Base-by-base conservation (phyloP, 2,113 vertebrate genomes). In the Pluvialis apricaria region DNA sequence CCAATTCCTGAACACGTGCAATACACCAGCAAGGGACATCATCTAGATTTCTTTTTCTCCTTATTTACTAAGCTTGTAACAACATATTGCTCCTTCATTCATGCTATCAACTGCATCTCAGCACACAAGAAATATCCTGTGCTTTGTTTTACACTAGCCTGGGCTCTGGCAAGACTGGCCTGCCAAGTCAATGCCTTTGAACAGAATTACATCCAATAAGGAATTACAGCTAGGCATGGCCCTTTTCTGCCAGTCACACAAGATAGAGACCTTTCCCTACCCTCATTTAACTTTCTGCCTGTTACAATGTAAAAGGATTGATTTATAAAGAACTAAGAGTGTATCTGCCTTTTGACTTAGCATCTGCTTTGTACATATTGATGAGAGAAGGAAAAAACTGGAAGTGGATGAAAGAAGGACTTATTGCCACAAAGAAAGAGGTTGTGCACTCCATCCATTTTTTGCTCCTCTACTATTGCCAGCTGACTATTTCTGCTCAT, bases 401-500 rank as follows among this genome's bases (percentile, higher is more conserved):
- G 61, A 95, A 97, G 77, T 60, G 64, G 92, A 97, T 93, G 81
- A 95, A 96, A 97, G 94, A 96, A 89, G 32, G 76, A 91, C 62
- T 58, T 66, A 80, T 55, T 57, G 60, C 68, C 83, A 90, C 73
- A 85, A 90, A 95, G 78, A 93, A 98, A 91, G 93, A 94, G 83
- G 93, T 44, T 95, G 66, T 93, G 88, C 91, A 82, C 45, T 70
- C 47, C 55, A 73, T 94, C 44, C 40, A 88, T 92, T 97, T 97
- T 98, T 92, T 96, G 55, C 81, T 92, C 80, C 97, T 94, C 92
- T 93, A 91, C 96, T 98, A 97, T 84, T 97, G 95, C 93, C 93
- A 96, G 93, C 82, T 98, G 95, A 95, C 93, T 96, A 81, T 95
- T 96, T 97, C 95, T 97, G 90, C 85, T 97, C 88, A 86, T 94